These are phyloP conservation scores for Lathronympha strigana DNA, from an alignment of 2,888 invertebrate genomes.

Conservation along the genomic window DNA sequence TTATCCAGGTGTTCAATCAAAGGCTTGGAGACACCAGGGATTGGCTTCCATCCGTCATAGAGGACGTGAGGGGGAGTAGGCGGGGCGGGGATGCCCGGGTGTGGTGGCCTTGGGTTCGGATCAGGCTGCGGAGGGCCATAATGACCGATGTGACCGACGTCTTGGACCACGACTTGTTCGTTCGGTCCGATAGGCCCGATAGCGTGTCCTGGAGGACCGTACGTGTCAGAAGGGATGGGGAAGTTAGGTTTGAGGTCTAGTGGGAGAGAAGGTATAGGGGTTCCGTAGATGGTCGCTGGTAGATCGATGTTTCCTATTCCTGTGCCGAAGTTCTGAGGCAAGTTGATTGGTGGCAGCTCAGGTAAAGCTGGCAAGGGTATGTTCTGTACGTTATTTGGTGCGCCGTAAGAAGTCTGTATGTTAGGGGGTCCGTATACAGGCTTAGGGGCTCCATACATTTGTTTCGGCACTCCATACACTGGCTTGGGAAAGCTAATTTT, in stretches of 20 bases:
- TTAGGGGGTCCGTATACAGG: conserved; percentile 69
- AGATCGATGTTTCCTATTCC: conserved; percentile 56
- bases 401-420: conserved; percentile 54
- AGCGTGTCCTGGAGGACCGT: conserved; percentile 77
- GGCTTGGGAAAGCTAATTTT: conserved; percentile 63
- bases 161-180: conserved; percentile 71
- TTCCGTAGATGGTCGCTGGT: conserved; percentile 76
- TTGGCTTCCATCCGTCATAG: conserved; percentile 95
- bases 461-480: conserved; percentile 59
- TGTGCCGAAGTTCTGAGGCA: conserved; percentile 47
- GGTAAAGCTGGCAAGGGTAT: conserved; percentile 52
- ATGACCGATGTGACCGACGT: conserved; percentile 65
- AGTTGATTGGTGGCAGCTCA: conserved; percentile 51
- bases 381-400: conserved; percentile 54
- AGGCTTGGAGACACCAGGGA: conserved; percentile 86
- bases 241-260: conserved; percentile 74
- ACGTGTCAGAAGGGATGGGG: conserved; percentile 71
- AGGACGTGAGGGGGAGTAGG: conserved; percentile 90
- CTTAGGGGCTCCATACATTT: conserved; percentile 77
- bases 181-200: conserved; percentile 69
- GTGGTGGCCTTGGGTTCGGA: conserved; percentile 84
- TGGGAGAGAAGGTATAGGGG: conserved; percentile 65
- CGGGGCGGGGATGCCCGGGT: conserved; percentile 88
- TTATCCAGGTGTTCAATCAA: conserved; percentile 58
- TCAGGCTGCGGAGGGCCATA: conserved; percentile 86